Conservation (phyloP, 2,888 invertebrate species). For the Callyntrura guangdongensis region DNA sequence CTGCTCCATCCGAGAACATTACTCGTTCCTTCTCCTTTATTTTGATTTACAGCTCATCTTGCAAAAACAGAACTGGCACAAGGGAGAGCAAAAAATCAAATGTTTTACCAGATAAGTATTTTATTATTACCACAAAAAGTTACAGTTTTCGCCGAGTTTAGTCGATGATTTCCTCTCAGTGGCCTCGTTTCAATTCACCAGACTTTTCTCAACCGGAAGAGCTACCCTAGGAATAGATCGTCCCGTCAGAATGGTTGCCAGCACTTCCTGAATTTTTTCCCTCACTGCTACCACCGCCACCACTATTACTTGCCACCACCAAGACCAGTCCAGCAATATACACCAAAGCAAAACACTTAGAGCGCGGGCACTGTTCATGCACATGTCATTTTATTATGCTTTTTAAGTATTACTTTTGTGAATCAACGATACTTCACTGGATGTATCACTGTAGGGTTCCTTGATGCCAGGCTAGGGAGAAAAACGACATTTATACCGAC, state of each 20-base stretch:
- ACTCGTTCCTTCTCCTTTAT: constrained; percentile 15
- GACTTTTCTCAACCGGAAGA: constrained; percentile 74
- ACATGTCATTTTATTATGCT: constrained; percentile 9
- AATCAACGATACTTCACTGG: neutral
- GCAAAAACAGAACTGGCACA: constrained; percentile 45
- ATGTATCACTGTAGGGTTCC: neutral
- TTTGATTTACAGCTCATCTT: constrained; percentile 65
- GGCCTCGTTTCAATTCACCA: constrained; percentile 76
- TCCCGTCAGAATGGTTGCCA: constrained; percentile 72
- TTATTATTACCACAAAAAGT: constrained; percentile 65
- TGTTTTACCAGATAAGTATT: constrained; percentile 55
- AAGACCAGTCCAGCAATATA: constrained; percentile 39
- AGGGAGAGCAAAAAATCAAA: constrained; percentile 35
- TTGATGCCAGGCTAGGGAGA: too few species aligned
- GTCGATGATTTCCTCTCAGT: constrained; percentile 72
- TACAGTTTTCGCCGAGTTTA: constrained; percentile 58
- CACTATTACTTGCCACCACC: too few species aligned
- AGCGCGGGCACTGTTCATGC: neutral
- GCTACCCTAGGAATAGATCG: constrained; percentile 69
- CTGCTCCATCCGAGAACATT: neutral
- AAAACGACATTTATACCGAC: too few species aligned
- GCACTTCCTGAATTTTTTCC: constrained; percentile 76
- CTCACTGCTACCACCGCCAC: constrained; percentile 21
- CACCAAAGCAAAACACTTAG: constrained; percentile 65
- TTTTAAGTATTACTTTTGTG: neutral